A percentile compares a stretch with the other conserved stretches of the same genome.
These are phyloP conservation scores for Agrenia bidenticulata DNA, from an alignment of 2,888 invertebrate species.

Conservation along the genomic window DNA sequence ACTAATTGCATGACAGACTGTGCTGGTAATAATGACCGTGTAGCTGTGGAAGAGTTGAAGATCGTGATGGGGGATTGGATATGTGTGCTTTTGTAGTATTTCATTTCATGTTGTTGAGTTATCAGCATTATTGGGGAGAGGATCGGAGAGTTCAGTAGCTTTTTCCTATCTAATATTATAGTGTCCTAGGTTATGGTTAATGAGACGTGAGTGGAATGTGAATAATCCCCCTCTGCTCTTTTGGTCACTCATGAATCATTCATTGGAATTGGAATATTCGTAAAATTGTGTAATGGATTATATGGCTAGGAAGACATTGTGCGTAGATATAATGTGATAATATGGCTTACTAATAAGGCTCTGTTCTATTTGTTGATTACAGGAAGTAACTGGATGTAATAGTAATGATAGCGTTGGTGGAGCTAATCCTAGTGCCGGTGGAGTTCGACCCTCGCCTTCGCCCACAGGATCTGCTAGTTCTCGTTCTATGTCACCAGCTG, in stretches of 20 bases:
- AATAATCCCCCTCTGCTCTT: background rate
- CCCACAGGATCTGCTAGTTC: slow-evolving; percentile 92
- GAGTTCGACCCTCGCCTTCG: slow-evolving; percentile 85
- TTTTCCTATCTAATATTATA: too few species aligned
- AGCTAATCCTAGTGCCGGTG: slow-evolving; percentile 61
- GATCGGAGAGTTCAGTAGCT: too few species aligned
- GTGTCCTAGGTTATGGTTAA: background rate
- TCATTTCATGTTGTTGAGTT: background rate
- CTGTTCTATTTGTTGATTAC: slow-evolving; percentile 55
- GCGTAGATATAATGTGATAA: background rate
- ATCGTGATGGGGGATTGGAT: slow-evolving; percentile 1
- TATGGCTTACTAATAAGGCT: background rate
- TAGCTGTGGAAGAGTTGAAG: background rate
- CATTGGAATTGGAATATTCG: background rate
- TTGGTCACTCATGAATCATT: too few species aligned
- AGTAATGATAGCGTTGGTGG: slow-evolving; percentile 73
- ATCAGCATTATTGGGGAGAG: too few species aligned
- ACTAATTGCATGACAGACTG: background rate
- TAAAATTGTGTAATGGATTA: background rate
- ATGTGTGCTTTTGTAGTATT: background rate
- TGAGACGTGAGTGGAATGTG: slow-evolving; percentile 3
- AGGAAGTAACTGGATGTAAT: slow-evolving; percentile 79
- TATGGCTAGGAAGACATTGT: background rate
- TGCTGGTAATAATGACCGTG: background rate
- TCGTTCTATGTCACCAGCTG: slow-evolving; percentile 96